Base-by-base conservation (phyloP, 2,113 vertebrate species). In the Geococcyx californianus region DNA sequence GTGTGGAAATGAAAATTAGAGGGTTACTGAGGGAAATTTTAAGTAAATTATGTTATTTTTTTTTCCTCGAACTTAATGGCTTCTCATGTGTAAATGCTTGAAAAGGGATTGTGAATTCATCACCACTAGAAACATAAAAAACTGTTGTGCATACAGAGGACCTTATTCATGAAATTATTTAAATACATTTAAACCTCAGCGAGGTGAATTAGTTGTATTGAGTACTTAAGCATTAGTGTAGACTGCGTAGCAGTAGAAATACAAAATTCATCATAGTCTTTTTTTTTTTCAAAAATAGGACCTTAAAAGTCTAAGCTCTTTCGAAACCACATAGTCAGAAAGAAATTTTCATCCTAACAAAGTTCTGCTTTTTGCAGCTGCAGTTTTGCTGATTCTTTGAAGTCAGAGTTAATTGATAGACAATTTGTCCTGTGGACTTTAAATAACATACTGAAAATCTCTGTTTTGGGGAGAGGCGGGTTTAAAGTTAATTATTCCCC, bases 361-460 rank as follows among this genome's bases (percentile, higher is more conserved):
- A 93, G 67, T 77, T 93, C 70, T 94, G 20, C 69, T 59, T 47
- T 84, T 89, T 85, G 91, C 96, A 97, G 95, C 95, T 96, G 95
- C 94, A 54, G 84, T 95, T 95, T 94, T 96, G 94, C 96, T 96
- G 94, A 97, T 83, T 95, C 94, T 96, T 75, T 87, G 81, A 96
- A 96, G 84, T 94, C 89, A 87, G 84, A 95, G 84, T 93, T 95
- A 95, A 93, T 94, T 96, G 84, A 76, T 40, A 96, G 91, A 96
- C 69, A 91, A 91, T 96, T 96, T 95, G 96, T 54, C 84, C 87
- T 79, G 87, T 93, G 80, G 95, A 94, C 95, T 97, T 95, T 95
- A 96, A 97, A 96, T 96, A 96, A 97, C 95, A 84, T 91, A 94
- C 87, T 95, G 78, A 88, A 87, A 93, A 82, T 95, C 75, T 95